A percentile compares a stretch with the other conserved stretches of the same genome.
Conservation (phyloP, 2,113 vertebrate species). For the Nycticorax nycticorax region DNA sequence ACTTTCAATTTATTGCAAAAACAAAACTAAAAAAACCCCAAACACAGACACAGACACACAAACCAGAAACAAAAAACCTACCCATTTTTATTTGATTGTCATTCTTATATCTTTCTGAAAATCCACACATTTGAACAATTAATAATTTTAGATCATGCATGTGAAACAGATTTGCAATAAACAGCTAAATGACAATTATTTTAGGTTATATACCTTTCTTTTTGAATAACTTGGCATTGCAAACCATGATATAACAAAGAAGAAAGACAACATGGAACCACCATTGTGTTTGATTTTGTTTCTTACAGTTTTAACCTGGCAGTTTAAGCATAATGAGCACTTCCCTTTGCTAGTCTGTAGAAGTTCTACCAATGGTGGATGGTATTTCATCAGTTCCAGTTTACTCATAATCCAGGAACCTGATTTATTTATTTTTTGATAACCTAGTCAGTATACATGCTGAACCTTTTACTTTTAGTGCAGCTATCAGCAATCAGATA, state of each 20-base stretch:
- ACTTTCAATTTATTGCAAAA: background rate
- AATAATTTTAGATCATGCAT: background rate
- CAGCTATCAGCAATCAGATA: background rate
- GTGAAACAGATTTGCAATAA: background rate
- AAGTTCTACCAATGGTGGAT: background rate
- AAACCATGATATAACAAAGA: background rate
- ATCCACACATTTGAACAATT: background rate
- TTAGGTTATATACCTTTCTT: background rate
- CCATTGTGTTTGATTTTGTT: fast-evolving
- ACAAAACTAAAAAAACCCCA: fast-evolving
- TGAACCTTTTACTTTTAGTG: background rate
- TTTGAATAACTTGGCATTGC: background rate
- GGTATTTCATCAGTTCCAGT: background rate
- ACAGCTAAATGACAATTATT: background rate
- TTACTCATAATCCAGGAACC: background rate
- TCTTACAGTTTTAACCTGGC: background rate
- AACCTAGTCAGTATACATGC: background rate
- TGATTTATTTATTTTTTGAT: background rate
- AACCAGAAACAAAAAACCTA: background rate
- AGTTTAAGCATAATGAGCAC: background rate
- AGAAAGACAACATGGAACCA: background rate
- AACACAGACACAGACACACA: background rate
- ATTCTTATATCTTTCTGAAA: background rate
- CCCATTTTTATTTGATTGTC: background rate
- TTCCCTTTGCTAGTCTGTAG: background rate